Conservation (phyloP, 2,113 vertebrate species). For the Aldabrachelys gigantea region DNA sequence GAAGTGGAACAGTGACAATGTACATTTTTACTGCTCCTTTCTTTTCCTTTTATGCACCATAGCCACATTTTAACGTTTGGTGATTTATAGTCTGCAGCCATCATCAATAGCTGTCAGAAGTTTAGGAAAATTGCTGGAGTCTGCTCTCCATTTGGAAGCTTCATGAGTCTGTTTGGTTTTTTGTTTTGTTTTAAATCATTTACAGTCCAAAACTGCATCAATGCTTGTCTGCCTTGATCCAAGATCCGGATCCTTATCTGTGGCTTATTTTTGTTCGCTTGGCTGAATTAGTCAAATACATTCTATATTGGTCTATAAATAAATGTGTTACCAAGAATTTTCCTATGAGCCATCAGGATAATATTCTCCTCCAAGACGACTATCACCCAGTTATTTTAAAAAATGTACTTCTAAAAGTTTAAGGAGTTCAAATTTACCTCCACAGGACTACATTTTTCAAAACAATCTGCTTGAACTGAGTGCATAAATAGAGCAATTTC, state of each 20-base stretch:
- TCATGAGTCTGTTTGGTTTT: neutral
- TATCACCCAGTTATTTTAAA: neutral
- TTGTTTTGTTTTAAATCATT: neutral
- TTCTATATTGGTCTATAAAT: neutral
- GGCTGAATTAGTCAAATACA: neutral
- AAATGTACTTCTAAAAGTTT: neutral
- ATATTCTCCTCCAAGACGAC: neutral
- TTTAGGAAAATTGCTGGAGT: neutral
- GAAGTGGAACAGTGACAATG: neutral
- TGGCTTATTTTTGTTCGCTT: neutral
- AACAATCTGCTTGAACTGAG: neutral
- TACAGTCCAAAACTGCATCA: neutral
- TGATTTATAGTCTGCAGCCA: neutral
- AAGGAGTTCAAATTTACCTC: neutral
- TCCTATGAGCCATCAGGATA: neutral
- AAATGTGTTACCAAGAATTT: neutral
- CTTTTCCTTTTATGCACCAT: neutral
- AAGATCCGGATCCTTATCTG: neutral
- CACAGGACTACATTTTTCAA: neutral
- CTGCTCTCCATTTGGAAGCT: neutral
- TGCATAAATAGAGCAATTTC: neutral
- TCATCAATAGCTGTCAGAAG: neutral
- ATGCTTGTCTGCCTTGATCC: neutral
- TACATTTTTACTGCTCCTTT: accelerated
- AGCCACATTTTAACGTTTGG: neutral